These are phyloP conservation scores for Trichopria drosophilae DNA, from an alignment of 2,888 invertebrate genomes.

Conservation along the genomic window DNA sequence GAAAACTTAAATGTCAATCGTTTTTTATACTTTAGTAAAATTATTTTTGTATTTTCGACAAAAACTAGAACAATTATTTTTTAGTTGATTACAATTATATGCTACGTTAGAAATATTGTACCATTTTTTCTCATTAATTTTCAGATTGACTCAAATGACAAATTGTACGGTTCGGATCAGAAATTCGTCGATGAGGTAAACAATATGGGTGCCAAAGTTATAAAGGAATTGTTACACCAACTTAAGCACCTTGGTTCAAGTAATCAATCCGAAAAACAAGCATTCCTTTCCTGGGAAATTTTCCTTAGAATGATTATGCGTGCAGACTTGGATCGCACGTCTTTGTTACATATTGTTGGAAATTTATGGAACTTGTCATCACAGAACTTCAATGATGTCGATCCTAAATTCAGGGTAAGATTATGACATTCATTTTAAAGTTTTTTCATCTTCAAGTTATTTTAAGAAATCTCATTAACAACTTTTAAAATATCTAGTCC, in stretches of 20 bases:
- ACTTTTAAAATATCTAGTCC: too few relatives aligned
- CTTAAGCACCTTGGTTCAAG: conserved; percentile 68
- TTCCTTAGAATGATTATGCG: conserved; percentile 71
- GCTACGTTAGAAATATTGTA: too few relatives aligned
- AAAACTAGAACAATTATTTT: too few relatives aligned
- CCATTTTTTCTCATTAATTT: too few relatives aligned
- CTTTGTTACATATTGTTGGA: conserved; percentile 69
- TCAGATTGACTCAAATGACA: conserved; percentile 88
- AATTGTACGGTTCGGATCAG: conserved; percentile 84
- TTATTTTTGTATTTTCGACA: too few relatives aligned
- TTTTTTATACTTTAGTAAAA: too few relatives aligned
- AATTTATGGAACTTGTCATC: conserved; percentile 84
- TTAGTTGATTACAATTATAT: too few relatives aligned
- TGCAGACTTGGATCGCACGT: conserved; percentile 65
- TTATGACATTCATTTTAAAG: too few relatives aligned
- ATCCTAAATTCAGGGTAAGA: conserved; percentile 60
- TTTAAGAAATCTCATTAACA: too few relatives aligned
- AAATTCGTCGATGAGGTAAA: conserved; percentile 82
- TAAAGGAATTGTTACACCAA: conserved; percentile 75
- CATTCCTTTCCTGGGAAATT: conserved; percentile 73
- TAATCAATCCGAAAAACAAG: conserved; percentile 70
- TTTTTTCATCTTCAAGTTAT: too few relatives aligned
- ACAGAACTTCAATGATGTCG: conserved; percentile 67
- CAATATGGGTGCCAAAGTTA: conserved; percentile 72
- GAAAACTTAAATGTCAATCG: too few relatives aligned